Evolutionary conservation across 2,888 invertebrate species (phyloP).

Genomic region (Thymelicus lineola): DNA sequence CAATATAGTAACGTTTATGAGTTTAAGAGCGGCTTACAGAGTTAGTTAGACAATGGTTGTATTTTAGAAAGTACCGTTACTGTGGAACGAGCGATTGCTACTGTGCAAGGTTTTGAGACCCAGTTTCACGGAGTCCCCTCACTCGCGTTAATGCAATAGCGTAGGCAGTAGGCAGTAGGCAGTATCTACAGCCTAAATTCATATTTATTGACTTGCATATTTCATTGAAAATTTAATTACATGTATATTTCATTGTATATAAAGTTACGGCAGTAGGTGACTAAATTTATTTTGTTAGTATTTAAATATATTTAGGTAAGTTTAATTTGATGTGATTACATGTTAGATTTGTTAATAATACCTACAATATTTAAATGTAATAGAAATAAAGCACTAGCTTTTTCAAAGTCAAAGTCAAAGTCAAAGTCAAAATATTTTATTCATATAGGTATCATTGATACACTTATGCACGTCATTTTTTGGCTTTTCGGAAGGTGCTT

Average conservation of each 20-base stretch:
- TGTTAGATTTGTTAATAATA: too few species aligned
- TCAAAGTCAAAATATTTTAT: too few species aligned
- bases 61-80: conserved; percentile 39
- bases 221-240: neutral
- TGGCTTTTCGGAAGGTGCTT: too few species aligned
- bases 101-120: conserved; percentile 39
- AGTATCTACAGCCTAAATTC: neutral
- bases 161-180: conserved; percentile 9
- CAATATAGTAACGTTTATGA: conserved; percentile 29
- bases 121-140: conserved; percentile 34
- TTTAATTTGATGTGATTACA: neutral
- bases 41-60: conserved; percentile 37
- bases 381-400: too few species aligned
- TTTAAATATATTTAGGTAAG: neutral
- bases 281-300: neutral
- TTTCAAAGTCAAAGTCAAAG: too few species aligned
- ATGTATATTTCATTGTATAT: neutral
- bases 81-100: conserved; percentile 36
- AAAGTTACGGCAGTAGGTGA: neutral
- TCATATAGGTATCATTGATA: too few species aligned
- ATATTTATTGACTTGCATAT: conserved; percentile 10
- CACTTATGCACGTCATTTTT: too few species aligned
- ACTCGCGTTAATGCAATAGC: conserved; percentile 24
- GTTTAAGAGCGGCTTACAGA: conserved; percentile 27
- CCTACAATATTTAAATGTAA: too few species aligned